Evolutionary conservation across 1,140 invertebrate species (phyloP), one percentile per base, ranked within the genome.

Genomic region (Lepidotrigona ventralis): DNA sequence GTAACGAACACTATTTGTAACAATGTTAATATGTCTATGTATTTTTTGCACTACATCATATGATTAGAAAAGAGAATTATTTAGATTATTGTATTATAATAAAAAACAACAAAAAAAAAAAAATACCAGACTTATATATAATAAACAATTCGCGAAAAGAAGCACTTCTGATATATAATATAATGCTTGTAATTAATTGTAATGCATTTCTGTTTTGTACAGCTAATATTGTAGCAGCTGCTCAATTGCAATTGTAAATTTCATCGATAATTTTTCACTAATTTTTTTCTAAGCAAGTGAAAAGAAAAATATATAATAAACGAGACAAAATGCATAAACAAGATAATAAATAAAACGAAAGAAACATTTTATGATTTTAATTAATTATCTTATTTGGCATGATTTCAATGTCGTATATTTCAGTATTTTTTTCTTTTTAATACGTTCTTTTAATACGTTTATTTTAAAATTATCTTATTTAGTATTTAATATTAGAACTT

Each of bases 81-180:
- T 89, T 90, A 90, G 88, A 72, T 89, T 90, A 88, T 86, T 86
- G 86, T 75, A 86, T 85, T 85, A 84, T 86, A 81, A 85, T 70
- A 78, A 77, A 70, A 60, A 46, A 46, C 15, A n/a, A 21, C 19
- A 51, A 71, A 51, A 56, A 78, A n/a, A 70, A 17, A 46, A 71
- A 83, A 78, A 29, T 63, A 78, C 71, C 53, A 63, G 11, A 54
- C 46, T 63, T 21, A 78, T 21, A 69, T 70, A 21, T 78, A 77
- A 78, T 63, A 71, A 70, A 83, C 78, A 29, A 82, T 71, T 6
- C n/a, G 26, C 66, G 66, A 46, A 76, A 29, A 53, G 21, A 39
- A 51, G 54, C 29, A 60, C 63, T 71, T 78, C 29, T 69, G 51
- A 84, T 60, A 85, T 29, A 76, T 76, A 26, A 63, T 76, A 81